A percentile compares a stretch with the other conserved stretches of the same genome.
These are phyloP conservation scores for Melospiza georgiana DNA, from an alignment of 2,113 vertebrate genomes.

Conservation along the genomic window DNA sequence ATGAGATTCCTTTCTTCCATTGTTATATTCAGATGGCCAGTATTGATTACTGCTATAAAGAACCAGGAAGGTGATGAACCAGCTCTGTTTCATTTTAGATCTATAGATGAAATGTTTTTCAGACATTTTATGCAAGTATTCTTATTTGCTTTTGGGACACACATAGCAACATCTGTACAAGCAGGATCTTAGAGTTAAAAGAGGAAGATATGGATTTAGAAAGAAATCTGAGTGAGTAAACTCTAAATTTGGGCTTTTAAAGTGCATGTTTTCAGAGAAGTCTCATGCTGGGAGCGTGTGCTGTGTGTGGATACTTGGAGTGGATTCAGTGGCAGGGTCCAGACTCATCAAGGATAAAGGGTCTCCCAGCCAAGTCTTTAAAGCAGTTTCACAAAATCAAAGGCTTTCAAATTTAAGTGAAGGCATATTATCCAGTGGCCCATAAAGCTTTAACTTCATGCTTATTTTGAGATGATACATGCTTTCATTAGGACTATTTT, in stretches of 20 bases:
- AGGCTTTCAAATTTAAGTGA: neutral
- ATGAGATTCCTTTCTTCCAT: neutral
- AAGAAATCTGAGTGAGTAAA: neutral
- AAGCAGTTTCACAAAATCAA: neutral
- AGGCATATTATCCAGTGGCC: neutral
- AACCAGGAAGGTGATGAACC: neutral
- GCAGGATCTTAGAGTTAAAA: neutral
- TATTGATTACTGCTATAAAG: neutral
- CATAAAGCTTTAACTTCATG: neutral
- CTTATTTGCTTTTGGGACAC: neutral
- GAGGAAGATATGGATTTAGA: neutral
- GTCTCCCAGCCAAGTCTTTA: neutral
- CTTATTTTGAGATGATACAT: neutral
- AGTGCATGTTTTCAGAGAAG: neutral
- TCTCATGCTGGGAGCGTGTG: neutral
- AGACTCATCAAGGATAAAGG: neutral
- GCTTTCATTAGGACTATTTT: neutral
- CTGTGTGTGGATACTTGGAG: neutral
- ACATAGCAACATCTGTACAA: neutral
- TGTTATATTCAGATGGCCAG: neutral
- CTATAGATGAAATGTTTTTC: neutral
- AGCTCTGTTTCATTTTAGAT: neutral
- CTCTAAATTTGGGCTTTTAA: neutral
- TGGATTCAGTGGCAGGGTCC: fast-evolving
- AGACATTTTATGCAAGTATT: neutral